Conservation (phyloP, 1,140 invertebrate genomes). For the Drosophila ironensis region DNA sequence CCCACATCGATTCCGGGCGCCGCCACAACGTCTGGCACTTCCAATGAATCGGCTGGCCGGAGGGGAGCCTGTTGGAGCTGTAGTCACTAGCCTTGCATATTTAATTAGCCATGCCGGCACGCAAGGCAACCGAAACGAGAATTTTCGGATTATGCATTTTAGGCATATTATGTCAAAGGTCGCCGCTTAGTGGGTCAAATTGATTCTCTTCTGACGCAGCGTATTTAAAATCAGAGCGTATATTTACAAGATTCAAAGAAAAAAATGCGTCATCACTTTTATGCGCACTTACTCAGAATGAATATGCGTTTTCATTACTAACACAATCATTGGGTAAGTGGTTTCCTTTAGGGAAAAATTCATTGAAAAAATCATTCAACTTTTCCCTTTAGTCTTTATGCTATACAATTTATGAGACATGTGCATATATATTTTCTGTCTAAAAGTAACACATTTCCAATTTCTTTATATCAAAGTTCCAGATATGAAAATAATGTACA, state of each 20-base stretch:
- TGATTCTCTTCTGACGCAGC: constrained; percentile 16
- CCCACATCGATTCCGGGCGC: constrained; percentile 50
- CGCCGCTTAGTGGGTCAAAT: constrained; percentile 12
- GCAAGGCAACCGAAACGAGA: background rate
- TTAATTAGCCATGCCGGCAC: constrained; percentile 25
- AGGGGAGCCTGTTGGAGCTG: constrained; percentile 1
- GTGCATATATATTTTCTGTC: no score
- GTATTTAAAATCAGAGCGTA: constrained; percentile 8
- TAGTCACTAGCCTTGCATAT: constrained; percentile 11
- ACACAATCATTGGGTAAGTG: no score
- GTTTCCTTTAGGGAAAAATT: no score
- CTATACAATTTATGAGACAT: no score
- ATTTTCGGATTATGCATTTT: no score
- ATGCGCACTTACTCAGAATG: background rate
- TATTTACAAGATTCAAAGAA: constrained; percentile 20
- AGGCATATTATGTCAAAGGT: no score
- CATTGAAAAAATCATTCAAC: no score
- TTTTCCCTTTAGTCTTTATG: no score
- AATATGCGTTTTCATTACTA: no score
- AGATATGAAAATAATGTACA: no score
- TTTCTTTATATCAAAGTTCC: no score
- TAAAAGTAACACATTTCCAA: no score
- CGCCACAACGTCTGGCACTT: constrained; percentile 58
- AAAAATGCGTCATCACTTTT: constrained; percentile 19
- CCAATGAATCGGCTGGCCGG: background rate